Base-by-base conservation (phyloP, 2,113 vertebrate species). In the Myotis brandtii region DNA sequence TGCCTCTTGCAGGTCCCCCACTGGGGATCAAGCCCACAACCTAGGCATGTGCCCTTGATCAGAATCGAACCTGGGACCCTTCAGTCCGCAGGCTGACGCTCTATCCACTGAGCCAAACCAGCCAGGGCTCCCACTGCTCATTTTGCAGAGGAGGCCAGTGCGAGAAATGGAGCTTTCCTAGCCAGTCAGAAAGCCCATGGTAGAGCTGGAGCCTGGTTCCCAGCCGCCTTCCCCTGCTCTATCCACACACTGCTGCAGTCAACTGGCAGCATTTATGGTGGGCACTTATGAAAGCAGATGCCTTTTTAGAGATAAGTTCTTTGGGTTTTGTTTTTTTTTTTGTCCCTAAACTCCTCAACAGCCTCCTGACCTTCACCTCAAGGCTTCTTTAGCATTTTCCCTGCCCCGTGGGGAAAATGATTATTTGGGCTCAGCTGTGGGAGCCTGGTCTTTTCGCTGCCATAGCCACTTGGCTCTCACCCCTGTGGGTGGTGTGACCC, bases 371-470 rank as follows among this genome's bases (percentile, higher is more conserved):
- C 75, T 91, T 97, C 83, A 93, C 62, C 56, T 40, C 30, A 66
- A 79, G 59, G 3, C 40, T 91, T 92, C n/a, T 86, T 34, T 82
- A 86, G 54, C 40, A 34, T 95, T 94, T 70, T 13, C 48, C 27
- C n/a, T 95, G 92, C 67, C 93, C 84, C 69, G 18, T 95, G 48
- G 70, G 75, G 34, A 91, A 96, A 90, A 48, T 70, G 84, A 64
- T 46, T 95, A 50, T 92, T 90, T 93, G 90, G 79, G 40, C 12
- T 92, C 20, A 72, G 21, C 43, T 76, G 9, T 77, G 67, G 56
- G 34, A 95, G 27, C 43, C 32, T 95, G 87, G 34, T 73, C 70
- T 97, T 97, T 92, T 95, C 52, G 59, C 40, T 93, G 21, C 37
- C 40, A 1, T 18, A 92, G 84, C 62, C 70, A 23, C 20, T 56